Base-by-base conservation (phyloP, 2,888 invertebrate species). In the Pheosia gnoma region DNA sequence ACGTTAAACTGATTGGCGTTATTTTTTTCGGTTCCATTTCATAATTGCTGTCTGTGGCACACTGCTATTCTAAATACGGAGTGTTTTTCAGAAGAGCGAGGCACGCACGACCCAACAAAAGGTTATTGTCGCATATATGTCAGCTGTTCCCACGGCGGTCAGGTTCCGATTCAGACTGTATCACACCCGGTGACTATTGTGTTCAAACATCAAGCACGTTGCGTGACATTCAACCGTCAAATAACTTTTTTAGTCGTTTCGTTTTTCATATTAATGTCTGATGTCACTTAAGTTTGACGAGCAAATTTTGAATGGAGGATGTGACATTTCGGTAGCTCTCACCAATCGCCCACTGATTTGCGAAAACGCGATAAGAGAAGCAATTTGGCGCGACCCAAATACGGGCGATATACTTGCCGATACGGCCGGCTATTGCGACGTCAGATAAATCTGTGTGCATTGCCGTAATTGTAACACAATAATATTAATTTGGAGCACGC, bases 81-180 rank as follows among this genome's bases (percentile, higher is more conserved):
- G 61, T 71, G 63, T 65, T 68, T 71, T 67, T 70, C 70, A 71
- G 73, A 76, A 79, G 66, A 67, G 67, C 71, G 68, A 74, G 67
- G 62, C 74, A 76, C 72, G 79, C 79, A 77, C 78, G 74, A 65
- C 67, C 73, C 68, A 82, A 88, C 85, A 88, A 88, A 84, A 83
- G 85, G 74, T 81, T 81, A 89, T 89, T 90, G 90, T 90, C 83
- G 85, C 87, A 89, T 90, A 84, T 83, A 86, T 87, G 85, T 78
- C 74, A 65, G 75, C 69, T 56, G 77, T 91, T 91, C 91, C 86
- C 92, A 91, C 91, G 91, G 60, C 71, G 76, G 71, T 77, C 77
- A 67, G 68, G 72, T 80, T 72, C 71, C 72, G 65, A 72, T 70
- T 61, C 68, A 68, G 63, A 60, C 71, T 69, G 68, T 68, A 74